A percentile compares a stretch with the other conserved stretches of the same genome.
These are phyloP conservation scores for Ichneumoninae sp. DNA, from an alignment of 2,888 invertebrate genomes.

Conservation along the genomic window DNA sequence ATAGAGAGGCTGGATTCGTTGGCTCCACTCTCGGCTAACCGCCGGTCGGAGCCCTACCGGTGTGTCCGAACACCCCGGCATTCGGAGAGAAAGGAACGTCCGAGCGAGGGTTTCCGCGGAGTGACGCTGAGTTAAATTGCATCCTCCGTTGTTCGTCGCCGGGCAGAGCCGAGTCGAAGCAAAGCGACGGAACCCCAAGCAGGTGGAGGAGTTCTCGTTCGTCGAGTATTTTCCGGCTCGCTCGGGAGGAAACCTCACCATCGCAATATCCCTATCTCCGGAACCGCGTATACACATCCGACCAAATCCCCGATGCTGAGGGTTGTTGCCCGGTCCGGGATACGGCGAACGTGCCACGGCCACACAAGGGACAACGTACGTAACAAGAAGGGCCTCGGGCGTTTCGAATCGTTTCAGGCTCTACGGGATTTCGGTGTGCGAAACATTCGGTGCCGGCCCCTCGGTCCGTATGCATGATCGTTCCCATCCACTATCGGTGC, in stretches of 20 bases:
- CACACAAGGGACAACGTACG: slow-evolving; percentile 15
- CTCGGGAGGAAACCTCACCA: slow-evolving; percentile 18
- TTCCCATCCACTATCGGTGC: slow-evolving; percentile 28
- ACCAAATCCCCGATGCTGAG: slow-evolving; percentile 35
- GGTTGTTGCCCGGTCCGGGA: slow-evolving; percentile 20
- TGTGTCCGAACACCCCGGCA: background rate
- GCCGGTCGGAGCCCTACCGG: background rate
- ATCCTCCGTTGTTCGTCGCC: slow-evolving; percentile 36
- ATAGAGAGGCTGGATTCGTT: slow-evolving; percentile 38
- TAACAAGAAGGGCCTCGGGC: slow-evolving; percentile 31
- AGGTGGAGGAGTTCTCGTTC: slow-evolving; percentile 45
- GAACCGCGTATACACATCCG: slow-evolving; percentile 25
- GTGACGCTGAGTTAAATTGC: slow-evolving; percentile 54
- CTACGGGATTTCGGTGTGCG: slow-evolving; percentile 48
- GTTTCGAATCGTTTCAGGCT: slow-evolving; percentile 43
- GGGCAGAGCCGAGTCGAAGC: slow-evolving; percentile 31
- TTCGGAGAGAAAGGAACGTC: slow-evolving; percentile 15
- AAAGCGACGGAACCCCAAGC: slow-evolving; percentile 48
- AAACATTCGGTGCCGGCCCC: slow-evolving; percentile 13
- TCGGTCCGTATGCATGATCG: slow-evolving; percentile 49
- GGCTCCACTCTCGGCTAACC: background rate
- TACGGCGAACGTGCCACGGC: slow-evolving; percentile 26
- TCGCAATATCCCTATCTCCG: background rate
- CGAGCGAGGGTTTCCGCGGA: slow-evolving; percentile 5
- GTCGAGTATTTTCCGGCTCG: slow-evolving; percentile 51